These are phyloP conservation scores for Eudyptes chrysolophus DNA, from an alignment of 2,113 vertebrate species.

Conservation along the genomic window DNA sequence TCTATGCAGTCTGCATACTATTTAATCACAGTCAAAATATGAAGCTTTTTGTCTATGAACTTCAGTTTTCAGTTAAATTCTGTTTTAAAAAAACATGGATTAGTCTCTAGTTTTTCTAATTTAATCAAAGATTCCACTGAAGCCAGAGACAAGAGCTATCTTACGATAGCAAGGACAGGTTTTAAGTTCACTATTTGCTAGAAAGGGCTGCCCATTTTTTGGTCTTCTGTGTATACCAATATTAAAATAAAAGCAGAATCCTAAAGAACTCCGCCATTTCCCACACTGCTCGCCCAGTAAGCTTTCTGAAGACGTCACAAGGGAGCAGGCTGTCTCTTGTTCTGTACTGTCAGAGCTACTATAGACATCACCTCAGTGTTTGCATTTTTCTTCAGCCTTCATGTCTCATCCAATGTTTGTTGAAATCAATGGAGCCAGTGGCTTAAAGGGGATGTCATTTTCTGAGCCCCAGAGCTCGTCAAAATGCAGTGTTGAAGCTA, in stretches of 20 bases:
- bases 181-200: background rate
- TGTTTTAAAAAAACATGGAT: background rate
- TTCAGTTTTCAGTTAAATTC: background rate
- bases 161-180: background rate
- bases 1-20: background rate
- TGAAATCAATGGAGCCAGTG: background rate
- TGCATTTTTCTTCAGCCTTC: constrained; percentile 17
- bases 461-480: background rate
- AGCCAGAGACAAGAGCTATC: background rate
- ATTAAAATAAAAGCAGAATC: background rate
- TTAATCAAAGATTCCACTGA: background rate
- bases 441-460: background rate
- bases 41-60: background rate
- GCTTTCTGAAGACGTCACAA: background rate
- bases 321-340: background rate
- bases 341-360: background rate
- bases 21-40: background rate
- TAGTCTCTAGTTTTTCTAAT: background rate
- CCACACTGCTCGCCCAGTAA: background rate
- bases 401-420: background rate
- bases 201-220: background rate
- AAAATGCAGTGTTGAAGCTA: background rate
- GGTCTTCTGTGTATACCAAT: background rate
- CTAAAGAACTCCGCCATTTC: background rate
- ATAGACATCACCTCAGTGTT: background rate